phyloP scores from a whole-genome alignment of 1,140 invertebrate species.

The Diorhabda carinulata region DNA sequence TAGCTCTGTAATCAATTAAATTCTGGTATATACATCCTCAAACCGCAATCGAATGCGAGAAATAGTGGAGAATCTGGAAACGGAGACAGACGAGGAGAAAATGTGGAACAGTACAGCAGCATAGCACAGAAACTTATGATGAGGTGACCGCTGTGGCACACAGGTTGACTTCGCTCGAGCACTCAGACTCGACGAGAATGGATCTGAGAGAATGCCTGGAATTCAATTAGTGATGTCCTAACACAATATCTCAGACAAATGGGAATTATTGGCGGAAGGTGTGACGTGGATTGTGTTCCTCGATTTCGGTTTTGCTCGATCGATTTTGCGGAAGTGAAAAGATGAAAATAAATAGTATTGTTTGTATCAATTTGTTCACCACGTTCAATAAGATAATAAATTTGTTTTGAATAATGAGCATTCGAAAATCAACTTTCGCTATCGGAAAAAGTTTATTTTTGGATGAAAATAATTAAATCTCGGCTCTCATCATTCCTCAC shows the following conservation, averaged over 20 bases:
- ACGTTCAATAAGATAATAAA: too few species aligned
- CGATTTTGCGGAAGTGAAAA: background rate
- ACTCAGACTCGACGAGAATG: constrained; percentile 4
- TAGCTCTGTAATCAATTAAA: background rate
- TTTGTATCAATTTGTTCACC: too few species aligned
- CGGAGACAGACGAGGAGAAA: background rate
- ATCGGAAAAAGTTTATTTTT: too few species aligned
- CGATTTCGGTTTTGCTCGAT: background rate
- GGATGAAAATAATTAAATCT: too few species aligned
- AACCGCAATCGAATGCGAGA: background rate
- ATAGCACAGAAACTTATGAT: constrained; percentile 1
- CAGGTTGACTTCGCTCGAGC: constrained; percentile 12
- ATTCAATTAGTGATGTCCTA: constrained; percentile 22
- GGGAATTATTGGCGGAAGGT: constrained; percentile 13
- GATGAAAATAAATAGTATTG: too few species aligned
- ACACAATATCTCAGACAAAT: constrained; percentile 22
- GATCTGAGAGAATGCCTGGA: constrained; percentile 9
- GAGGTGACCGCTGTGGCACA: constrained; percentile 15
- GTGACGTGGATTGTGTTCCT: constrained; percentile 9
- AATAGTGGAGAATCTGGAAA: background rate
- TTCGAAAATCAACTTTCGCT: too few species aligned
- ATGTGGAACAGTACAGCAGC: background rate
- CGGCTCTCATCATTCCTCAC: too few species aligned
- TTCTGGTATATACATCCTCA: background rate
- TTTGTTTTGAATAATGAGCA: too few species aligned